Base-by-base conservation (phyloP, 1,140 invertebrate genomes). In the Zaprionus camerounensis region DNA sequence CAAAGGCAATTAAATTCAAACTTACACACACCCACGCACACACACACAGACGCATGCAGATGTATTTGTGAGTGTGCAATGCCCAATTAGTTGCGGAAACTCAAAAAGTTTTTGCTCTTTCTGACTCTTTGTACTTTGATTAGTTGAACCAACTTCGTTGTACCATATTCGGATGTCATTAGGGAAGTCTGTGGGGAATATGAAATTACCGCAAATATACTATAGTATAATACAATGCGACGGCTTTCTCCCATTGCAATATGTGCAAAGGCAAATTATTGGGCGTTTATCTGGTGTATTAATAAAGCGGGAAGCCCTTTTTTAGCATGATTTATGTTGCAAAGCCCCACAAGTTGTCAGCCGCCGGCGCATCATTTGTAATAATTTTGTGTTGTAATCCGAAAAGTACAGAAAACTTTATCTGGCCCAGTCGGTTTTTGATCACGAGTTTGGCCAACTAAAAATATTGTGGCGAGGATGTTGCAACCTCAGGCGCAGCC, bases 301-400 rank as follows among this genome's bases (percentile, higher is more conserved):
- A 86, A 82, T 76, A 76, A 69, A 49, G 65, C 69, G 51, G 38
- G 56, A n/a, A 28, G 6, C 6, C 22, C 12, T 62, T 61, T 62
- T 61, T 70, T 28, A 64, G 56, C 66, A 78, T 88, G 84, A 87
- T 87, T 87, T 87, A 87, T 87, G 80, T 83, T 66, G 58, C 12
- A 31, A 61, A 49, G 11, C 9, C 62, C 38, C 57, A 73, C 70
- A 72, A 77, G 74, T 64, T 67, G 59, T 56, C 62, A 64, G 84
- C 81, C 81, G 68, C 49, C 68, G 71, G 81, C 74, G 62, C 78
- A 81, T 87, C 81, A 84, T 87, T 87, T 88, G 84, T 87, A 84
- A 88, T 88, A 84, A 87, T 87, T 87, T 87, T 87, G 84, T 81
- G 68, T 36, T 76, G 61, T 79, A 87, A 81, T 76, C 76, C 74